Evolutionary conservation across 2,888 invertebrate species (phyloP).

Genomic region (Acanthopleura granulata): DNA sequence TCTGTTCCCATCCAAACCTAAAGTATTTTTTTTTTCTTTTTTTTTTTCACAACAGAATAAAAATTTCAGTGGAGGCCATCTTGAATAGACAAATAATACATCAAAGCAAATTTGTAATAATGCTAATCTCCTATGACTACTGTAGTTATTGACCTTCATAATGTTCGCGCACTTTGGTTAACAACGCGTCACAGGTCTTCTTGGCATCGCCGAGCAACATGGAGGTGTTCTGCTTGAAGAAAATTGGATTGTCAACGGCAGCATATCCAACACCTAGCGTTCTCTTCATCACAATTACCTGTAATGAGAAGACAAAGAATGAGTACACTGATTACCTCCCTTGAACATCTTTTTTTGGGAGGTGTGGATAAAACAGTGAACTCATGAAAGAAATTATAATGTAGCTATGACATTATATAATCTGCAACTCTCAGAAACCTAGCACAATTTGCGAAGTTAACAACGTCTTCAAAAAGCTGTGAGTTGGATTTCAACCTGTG

Average conservation of each 20-base stretch:
- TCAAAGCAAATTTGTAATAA: not conserved
- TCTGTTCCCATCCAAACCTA: not conserved
- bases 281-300: slow-evolving; percentile 92
- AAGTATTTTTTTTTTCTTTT: not conserved
- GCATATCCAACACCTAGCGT: slow-evolving; percentile 90
- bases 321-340: not conserved
- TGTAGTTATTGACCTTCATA: slow-evolving; percentile 45
- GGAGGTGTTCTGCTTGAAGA: slow-evolving; percentile 87
- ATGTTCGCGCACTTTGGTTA: slow-evolving; percentile 76
- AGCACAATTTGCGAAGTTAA: too few relatives aligned
- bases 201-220: slow-evolving; percentile 93
- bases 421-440: too few relatives aligned
- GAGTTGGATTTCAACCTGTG: too few relatives aligned
- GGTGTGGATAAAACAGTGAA: too few relatives aligned
- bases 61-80: slow-evolving; percentile 2
- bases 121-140: not conserved
- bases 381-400: too few relatives aligned
- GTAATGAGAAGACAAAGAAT: slow-evolving; percentile 23
- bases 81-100: slow-evolving; percentile 6
- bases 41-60: not conserved
- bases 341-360: too few relatives aligned
- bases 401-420: too few relatives aligned
- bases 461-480: too few relatives aligned
- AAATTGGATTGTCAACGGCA: slow-evolving; percentile 92
- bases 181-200: slow-evolving; percentile 87